Evolutionary conservation across 53 echinoderm and acorn worm genomes (phyloP), one percentile per base, ranked within the genome.

Genomic region (Henricia sp.): DNA sequence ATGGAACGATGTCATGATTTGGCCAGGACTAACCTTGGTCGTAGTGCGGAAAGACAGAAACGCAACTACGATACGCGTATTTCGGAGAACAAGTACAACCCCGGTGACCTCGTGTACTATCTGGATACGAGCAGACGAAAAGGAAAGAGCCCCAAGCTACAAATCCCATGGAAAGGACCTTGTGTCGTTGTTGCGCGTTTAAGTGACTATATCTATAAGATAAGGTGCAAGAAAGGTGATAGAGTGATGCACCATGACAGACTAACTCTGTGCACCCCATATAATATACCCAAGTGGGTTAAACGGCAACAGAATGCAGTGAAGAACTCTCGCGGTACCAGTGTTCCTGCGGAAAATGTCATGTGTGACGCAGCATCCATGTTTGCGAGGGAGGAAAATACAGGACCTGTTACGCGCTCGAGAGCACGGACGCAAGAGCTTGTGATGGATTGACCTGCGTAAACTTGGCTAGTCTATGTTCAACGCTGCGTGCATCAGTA

Each of bases 161-260:
- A 93, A 29, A 34, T 55, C 27, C 20, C 52, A 21, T 93, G 90
- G 85, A 67, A 50, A 32, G 88, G 93, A 52, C 93, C 90, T 11
- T 83, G 68, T 67, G 68, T 90, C 2, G 68, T 92, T 2, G 80
- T 74, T 2, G 44, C 30, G n/a, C 77, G 53, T 66, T 37, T 78
- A 16, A 74, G 73, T 82, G 93, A 93, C 62, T 40, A 67, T 3
- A 23, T 90, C 20, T 88, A 84, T 26, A 57, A 87, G 37, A 93
- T 90, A 8, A 50, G 58, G 56, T 28, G 38, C 0, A 59, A 70
- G 24, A 35, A 83, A 57, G 52, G 68, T 44, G 34, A 71, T 41
- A 64, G 24, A 37, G 50, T 87, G 26, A 23, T 91, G 0, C 87
- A 87, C 51, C 76, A 73, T 27, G 68, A 91, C 37, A 27, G 91